Conservation (phyloP, 2,888 invertebrate genomes). For the Limnephilus auricula region DNA sequence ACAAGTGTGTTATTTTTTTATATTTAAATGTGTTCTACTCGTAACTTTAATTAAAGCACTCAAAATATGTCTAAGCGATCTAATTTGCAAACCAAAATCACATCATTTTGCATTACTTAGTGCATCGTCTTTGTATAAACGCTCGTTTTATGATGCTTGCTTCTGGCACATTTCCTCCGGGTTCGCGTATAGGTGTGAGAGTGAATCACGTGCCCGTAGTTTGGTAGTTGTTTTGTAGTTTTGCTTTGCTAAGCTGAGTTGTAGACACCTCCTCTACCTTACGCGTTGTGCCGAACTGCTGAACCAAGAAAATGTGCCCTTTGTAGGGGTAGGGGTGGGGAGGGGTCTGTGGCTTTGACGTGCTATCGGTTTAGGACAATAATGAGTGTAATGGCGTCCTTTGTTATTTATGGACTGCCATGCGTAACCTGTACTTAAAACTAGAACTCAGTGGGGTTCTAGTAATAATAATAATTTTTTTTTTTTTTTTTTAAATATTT, state of each 20-base stretch:
- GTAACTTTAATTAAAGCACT: no score
- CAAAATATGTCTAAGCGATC: no score
- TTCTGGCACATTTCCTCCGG: not conserved
- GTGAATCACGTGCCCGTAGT: not conserved
- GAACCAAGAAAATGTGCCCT: slow-evolving; percentile 14
- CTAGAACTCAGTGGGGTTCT: not conserved
- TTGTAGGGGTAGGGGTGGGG: not conserved
- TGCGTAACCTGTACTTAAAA: not conserved
- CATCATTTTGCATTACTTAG: no score
- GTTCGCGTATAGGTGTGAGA: not conserved
- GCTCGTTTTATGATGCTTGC: not conserved
- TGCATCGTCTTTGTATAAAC: no score
- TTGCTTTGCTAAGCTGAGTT: slow-evolving; percentile 9
- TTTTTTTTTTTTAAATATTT: not conserved
- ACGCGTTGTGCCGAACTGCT: not conserved
- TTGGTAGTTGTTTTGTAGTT: not conserved
- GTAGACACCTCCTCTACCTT: not conserved
- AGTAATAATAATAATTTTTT: no score
- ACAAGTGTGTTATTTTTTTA: no score
- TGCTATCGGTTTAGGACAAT: not conserved
- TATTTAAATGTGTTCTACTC: no score
- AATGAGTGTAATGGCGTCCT: not conserved
- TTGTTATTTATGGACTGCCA: not conserved
- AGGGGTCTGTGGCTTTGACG: not conserved
- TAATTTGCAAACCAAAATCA: no score